Evolutionary conservation across 2,888 invertebrate species (phyloP), one percentile per base, ranked within the genome.

Genomic region (Habroteleia sp.): DNA sequence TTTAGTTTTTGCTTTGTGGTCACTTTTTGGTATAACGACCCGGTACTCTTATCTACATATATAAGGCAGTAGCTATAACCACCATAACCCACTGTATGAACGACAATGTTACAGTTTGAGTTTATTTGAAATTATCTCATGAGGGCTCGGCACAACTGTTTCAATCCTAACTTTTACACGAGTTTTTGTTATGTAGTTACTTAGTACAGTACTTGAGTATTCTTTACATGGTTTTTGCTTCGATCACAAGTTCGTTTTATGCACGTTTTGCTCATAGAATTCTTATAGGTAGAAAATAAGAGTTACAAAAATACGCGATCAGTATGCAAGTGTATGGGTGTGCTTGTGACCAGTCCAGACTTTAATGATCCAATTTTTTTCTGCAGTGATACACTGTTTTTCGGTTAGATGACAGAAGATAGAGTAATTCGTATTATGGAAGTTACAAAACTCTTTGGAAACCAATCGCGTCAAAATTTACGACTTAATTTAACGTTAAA

Each of bases 31-130:
- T 8, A 48, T 14, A 10, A 48, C 29, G 39, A 29, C 48, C 50
- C 42, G 7, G 20, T 52, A 77, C 79, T 79, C 76, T 80, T 83
- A 84, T 82, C 76, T 82, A 83, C 77, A 83, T 83, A 81, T 85
- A 82, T 82, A 84, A 81, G 83, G 81, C 83, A 84, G 81, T 83
- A 84, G 81, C 79, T 83, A n/a, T n/a, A 83, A 81, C 79, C 77
- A 74, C 79, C 80, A 77, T 81, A 82, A 82, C 80, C 79, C 77
- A 81, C 79, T 81, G 82, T 62, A 76, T 78, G 79, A 82, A 69
- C 58, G 66, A 71, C 60, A 62, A 33, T 48, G 29, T 29, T 62
- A 20, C 41, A 31, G 41, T 58, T 58, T 58, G 41, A 58, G 13
- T 58, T 68, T 48, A 39, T 41, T 46, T 33, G 56, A 39, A 52